Evolutionary conservation across 2,113 vertebrate species (phyloP), one percentile per base, ranked within the genome.

Genomic region (Microtus pennsylvanicus): DNA sequence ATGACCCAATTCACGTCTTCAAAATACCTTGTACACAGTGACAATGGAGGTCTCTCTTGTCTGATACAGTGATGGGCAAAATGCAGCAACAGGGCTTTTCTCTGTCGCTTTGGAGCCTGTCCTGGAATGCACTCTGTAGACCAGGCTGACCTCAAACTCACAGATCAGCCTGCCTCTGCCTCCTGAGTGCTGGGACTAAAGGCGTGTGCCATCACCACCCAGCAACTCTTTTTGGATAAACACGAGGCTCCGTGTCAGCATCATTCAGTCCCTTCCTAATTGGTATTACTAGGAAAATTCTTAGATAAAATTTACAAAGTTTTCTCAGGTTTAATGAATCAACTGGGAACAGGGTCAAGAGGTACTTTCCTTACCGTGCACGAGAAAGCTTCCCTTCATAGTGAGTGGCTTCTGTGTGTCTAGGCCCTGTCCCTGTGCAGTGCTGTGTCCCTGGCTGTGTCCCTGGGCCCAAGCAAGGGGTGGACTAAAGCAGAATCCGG

Each of bases 171-270:
- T 58, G 17, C 17, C 55, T 58, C 55, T 58, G 55, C 55, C 55
- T 58, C 55, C 17, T 58, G 55, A 58, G 55, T 58, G 55, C 55
- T 58, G 55, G 55, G 55, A 58, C 5, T 58, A 58, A 58, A 19
- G 17, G 17, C 5, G 5, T 58, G 17, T 1, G 0, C 55, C 55
- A 58, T 17, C 17, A 58, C 55, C 17, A 21, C 17, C 55, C 55
- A 21, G n/a, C 82, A 93, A 55, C 89, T 97, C 22, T 65, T 89
- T 98, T 72, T 97, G 88, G 81, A 75, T 95, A 52, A 97, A 96
- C 65, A 89, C 30, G 35, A 61, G 93, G 65, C 35, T 95, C 91
- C 45, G 81, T 0, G 24, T 52, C 83, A 92, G 50, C 94, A 96
- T 28, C 83, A 94, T 70, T 21, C 81, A 83, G 90, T 88, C 50